A percentile compares a stretch with the other conserved stretches of the same genome.
These are phyloP conservation scores for Chymomyza costata DNA, from an alignment of 1,140 invertebrate species.

Conservation along the genomic window DNA sequence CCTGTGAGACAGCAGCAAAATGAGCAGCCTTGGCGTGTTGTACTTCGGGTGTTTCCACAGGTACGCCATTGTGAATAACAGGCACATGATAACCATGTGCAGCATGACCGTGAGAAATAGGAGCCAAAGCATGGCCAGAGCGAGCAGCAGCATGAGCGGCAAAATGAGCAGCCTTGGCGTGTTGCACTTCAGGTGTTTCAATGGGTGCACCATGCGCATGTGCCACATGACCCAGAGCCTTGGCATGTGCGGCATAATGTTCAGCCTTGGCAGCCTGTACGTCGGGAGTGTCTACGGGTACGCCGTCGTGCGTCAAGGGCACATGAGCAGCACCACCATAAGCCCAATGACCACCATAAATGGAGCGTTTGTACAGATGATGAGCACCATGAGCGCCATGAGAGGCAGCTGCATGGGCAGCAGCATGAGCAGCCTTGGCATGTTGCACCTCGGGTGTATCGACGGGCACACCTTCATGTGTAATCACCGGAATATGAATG, in stretches of 20 bases:
- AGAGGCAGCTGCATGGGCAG: slow-evolving; percentile 76
- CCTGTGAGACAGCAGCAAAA: slow-evolving; percentile 77
- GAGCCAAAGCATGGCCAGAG: slow-evolving; percentile 46
- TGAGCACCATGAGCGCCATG: slow-evolving; percentile 55
- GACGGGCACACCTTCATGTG: slow-evolving; percentile 62
- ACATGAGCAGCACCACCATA: slow-evolving; percentile 68
- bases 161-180: slow-evolving; percentile 70
- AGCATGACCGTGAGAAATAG: slow-evolving; percentile 38
- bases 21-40: slow-evolving; percentile 79
- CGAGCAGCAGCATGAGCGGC: slow-evolving; percentile 65
- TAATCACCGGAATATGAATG: slow-evolving; percentile 65
- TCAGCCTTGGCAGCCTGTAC: slow-evolving; percentile 80
- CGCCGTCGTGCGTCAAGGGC: slow-evolving; percentile 77
- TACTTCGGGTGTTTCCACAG: slow-evolving; percentile 79
- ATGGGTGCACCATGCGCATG: slow-evolving; percentile 60
- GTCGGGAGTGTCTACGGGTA: slow-evolving; percentile 80
- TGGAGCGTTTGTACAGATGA: slow-evolving; percentile 71
- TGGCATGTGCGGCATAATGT: slow-evolving; percentile 79
- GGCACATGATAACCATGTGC: slow-evolving; percentile 69
- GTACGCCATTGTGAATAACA: slow-evolving; percentile 77
- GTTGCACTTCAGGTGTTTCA: slow-evolving; percentile 76
- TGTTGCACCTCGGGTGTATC: slow-evolving; percentile 80
- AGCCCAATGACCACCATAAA: slow-evolving; percentile 58
- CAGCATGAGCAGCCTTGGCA: slow-evolving; percentile 78
- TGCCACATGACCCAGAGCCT: slow-evolving; percentile 75